Conservation (phyloP, 2,797 vertebrate species). For the Siniperca undulata region DNA sequence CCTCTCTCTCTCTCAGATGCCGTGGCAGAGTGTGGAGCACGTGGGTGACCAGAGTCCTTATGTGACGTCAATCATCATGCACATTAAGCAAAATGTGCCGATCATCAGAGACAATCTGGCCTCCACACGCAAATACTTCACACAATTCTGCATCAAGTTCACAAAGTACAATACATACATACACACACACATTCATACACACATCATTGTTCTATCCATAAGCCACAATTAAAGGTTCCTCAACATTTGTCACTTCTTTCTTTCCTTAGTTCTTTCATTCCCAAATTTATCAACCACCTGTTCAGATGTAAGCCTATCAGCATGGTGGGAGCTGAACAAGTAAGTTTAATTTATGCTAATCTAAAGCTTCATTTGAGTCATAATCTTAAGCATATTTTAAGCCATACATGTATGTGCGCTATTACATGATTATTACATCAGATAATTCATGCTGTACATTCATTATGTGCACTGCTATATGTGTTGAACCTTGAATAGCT, state of each 20-base stretch:
- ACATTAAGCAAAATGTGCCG: slow-evolving; percentile 98
- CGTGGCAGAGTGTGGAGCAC: slow-evolving; percentile 99
- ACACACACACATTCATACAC: not conserved
- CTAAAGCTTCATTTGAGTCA: not conserved
- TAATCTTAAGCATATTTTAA: not conserved
- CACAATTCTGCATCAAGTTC: slow-evolving; percentile 99
- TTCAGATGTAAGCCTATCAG: slow-evolving; percentile 99
- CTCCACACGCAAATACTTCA: slow-evolving; percentile 98
- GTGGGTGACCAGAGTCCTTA: slow-evolving; percentile 99
- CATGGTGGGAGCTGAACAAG: slow-evolving; percentile 99
- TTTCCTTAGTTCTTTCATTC: slow-evolving; percentile 94
- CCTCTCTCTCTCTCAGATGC: slow-evolving; percentile 88
- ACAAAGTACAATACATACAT: slow-evolving; percentile 88
- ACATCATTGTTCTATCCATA: not conserved
- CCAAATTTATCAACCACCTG: slow-evolving; percentile 99
- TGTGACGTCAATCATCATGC: slow-evolving; percentile 97
- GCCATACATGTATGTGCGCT: not conserved
- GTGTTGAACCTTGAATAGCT: not conserved
- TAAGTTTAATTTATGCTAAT: slow-evolving; percentile 71
- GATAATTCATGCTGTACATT: not conserved
- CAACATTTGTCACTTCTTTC: slow-evolving; percentile 21
- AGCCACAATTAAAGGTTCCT: not conserved
- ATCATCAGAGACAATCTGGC: slow-evolving; percentile 98
- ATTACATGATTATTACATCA: not conserved
- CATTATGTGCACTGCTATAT: not conserved